Conservation (phyloP, 2,888 invertebrate genomes). For the Torymus texanus region DNA sequence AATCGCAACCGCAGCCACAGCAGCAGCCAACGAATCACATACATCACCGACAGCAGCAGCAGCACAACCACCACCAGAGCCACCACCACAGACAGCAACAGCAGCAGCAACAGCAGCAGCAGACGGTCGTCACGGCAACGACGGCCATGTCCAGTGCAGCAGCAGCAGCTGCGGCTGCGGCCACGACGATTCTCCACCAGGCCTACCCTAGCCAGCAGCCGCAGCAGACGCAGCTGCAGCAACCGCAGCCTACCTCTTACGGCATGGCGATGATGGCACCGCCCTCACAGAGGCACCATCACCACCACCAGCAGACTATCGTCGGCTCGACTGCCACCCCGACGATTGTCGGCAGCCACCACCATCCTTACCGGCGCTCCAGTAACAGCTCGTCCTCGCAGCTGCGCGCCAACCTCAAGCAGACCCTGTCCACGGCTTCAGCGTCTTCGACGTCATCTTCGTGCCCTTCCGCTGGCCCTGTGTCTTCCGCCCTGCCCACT, state of each 20-base stretch:
- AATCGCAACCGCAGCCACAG: slow-evolving; percentile 65
- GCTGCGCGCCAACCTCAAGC: slow-evolving; percentile 26
- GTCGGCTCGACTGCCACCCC: slow-evolving; percentile 59
- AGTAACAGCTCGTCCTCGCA: slow-evolving; percentile 8
- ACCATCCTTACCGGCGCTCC: slow-evolving; percentile 63
- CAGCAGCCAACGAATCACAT: not conserved
- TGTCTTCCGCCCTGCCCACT: slow-evolving; percentile 58
- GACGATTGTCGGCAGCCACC: slow-evolving; percentile 54
- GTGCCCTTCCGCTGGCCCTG: slow-evolving; percentile 36
- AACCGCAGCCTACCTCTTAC: slow-evolving; percentile 58
- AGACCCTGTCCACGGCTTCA: slow-evolving; percentile 10
- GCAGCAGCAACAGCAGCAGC: slow-evolving; percentile 56
- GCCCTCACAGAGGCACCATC: slow-evolving; percentile 24
- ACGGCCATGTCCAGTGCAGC: slow-evolving; percentile 59
- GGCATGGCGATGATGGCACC: slow-evolving; percentile 61
- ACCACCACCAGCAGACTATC: slow-evolving; percentile 53
- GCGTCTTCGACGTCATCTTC: slow-evolving; percentile 58
- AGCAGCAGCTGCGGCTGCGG: slow-evolving; percentile 58
- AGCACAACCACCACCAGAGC: slow-evolving; percentile 3
- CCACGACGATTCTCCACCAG: slow-evolving; percentile 36
- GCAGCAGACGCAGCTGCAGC: slow-evolving; percentile 43
- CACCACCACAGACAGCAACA: slow-evolving; percentile 20
- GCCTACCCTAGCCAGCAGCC: slow-evolving; percentile 57
- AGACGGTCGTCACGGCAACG: slow-evolving; percentile 56
- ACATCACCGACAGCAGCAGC: slow-evolving; percentile 61